Percentiles rank a stretch among this genome's conserved stretches.
Evolutionary conservation across 2,797 vertebrate species (phyloP).

Genomic region (Cossypha dichroa): DNA sequence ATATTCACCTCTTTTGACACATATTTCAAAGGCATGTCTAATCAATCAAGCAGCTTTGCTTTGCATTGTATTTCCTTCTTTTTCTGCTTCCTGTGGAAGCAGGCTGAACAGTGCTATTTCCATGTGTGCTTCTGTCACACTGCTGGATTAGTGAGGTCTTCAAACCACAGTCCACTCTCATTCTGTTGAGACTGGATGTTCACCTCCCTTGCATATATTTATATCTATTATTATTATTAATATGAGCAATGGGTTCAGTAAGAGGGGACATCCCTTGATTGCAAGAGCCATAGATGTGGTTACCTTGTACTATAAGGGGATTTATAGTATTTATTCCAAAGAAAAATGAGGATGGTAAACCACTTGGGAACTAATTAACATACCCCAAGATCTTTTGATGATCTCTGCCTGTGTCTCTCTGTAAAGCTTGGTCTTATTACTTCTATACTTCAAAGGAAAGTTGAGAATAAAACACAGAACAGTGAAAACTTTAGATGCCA

Average conservation of each 20-base stretch:
- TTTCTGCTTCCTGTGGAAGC: neutral
- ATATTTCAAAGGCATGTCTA: neutral
- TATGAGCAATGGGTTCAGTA: neutral
- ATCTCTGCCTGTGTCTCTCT: neutral
- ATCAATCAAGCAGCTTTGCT: neutral
- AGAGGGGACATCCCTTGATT: neutral
- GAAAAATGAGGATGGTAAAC: neutral
- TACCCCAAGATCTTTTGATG: neutral
- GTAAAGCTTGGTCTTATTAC: neutral
- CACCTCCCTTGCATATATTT: neutral
- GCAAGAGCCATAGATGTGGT: neutral
- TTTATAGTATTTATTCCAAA: neutral
- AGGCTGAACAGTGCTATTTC: neutral
- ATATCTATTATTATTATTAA: neutral
- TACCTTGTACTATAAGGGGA: neutral
- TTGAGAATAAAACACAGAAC: neutral
- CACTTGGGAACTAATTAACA: neutral
- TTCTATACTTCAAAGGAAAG: neutral
- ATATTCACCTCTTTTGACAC: neutral
- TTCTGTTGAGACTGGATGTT: neutral
- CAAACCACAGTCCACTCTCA: neutral
- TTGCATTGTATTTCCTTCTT: neutral
- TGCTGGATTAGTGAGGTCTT: neutral
- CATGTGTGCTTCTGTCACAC: neutral
- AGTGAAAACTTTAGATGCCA: neutral